phyloP scores from a whole-genome alignment of 2,888 invertebrate species.

The Nysson spinosus region DNA sequence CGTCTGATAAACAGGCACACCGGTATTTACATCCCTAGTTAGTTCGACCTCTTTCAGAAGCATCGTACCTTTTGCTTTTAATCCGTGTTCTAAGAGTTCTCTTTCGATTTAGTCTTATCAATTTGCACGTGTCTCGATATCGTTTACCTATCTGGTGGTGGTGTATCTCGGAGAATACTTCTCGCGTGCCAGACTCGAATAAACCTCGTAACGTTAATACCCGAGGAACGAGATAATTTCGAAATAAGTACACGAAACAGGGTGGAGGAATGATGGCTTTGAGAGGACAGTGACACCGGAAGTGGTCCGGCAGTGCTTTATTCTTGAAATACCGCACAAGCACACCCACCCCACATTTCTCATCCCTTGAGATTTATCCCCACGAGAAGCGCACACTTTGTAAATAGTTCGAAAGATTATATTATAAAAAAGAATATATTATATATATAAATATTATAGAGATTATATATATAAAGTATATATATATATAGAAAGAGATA shows the following conservation, averaged over 20 bases:
- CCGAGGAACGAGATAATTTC: slow-evolving; percentile 23
- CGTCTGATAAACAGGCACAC: slow-evolving; percentile 76
- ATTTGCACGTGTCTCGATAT: slow-evolving; percentile 22
- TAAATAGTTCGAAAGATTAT: slow-evolving; percentile 65
- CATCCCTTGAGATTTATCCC: slow-evolving; percentile 28
- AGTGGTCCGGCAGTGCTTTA: slow-evolving; percentile 37
- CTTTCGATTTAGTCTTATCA: slow-evolving; percentile 15
- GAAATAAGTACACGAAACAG: slow-evolving; percentile 24
- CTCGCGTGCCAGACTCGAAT: slow-evolving; percentile 47
- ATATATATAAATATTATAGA: slow-evolving; percentile 50
- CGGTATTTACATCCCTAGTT: neutral
- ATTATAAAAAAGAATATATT: slow-evolving; percentile 54
- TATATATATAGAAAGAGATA: slow-evolving; percentile 47
- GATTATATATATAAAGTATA: slow-evolving; percentile 47
- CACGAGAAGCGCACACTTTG: slow-evolving; percentile 60
- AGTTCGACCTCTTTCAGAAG: neutral
- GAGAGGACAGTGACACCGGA: slow-evolving; percentile 5
- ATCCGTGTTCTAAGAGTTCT: neutral
- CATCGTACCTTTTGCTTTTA: neutral
- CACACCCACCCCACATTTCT: slow-evolving; percentile 24
- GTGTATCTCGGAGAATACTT: slow-evolving; percentile 29
- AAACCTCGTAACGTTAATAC: slow-evolving; percentile 25
- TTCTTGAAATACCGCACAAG: slow-evolving; percentile 34
- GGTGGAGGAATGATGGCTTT: slow-evolving; percentile 3
- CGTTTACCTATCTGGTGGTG: slow-evolving; percentile 30